Conservation (phyloP, 2,888 invertebrate species). For the Cactoblastis cactorum region DNA sequence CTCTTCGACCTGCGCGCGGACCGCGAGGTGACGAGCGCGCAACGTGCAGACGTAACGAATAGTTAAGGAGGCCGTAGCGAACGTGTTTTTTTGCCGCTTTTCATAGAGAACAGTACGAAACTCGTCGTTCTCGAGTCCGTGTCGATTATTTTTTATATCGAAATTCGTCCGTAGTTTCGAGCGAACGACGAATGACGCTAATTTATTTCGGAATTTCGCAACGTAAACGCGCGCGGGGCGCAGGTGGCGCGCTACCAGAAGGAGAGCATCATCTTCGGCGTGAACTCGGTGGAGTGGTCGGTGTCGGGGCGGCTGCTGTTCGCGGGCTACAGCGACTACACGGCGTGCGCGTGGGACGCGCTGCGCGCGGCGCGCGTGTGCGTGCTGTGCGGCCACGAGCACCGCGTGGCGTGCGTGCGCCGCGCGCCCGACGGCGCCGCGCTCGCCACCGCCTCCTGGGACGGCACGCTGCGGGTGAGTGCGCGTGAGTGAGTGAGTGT, state of each 20-base stretch:
- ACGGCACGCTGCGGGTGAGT: slow-evolving; percentile 65
- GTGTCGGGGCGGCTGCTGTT: slow-evolving; percentile 96
- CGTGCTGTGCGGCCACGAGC: slow-evolving; percentile 96
- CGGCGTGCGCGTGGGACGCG: slow-evolving; percentile 99
- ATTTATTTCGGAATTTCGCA: too few species aligned
- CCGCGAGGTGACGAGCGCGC: slow-evolving; percentile 87
- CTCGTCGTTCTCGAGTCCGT: too few species aligned
- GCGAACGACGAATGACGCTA: too few species aligned
- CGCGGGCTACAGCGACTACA: slow-evolving; percentile 99
- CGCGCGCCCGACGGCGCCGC: slow-evolving; percentile 99
- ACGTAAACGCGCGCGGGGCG: neutral
- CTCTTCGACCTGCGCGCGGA: slow-evolving; percentile 98
- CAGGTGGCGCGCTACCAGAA: slow-evolving; percentile 93
- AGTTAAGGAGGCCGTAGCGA: too few species aligned
- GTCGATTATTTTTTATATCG: too few species aligned
- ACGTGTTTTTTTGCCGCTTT: too few species aligned
- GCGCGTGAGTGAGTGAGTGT: slow-evolving; percentile 93
- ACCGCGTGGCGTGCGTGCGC: slow-evolving; percentile 93
- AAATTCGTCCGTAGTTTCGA: too few species aligned
- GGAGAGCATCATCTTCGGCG: slow-evolving; percentile 97
- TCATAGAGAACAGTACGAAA: too few species aligned
- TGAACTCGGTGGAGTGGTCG: slow-evolving; percentile 98
- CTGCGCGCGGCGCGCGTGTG: slow-evolving; percentile 94
- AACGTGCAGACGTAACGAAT: too few species aligned
- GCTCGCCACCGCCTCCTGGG: slow-evolving; percentile 98